phyloP scores from a whole-genome alignment of 1,140 invertebrate species.

The Campoletis sonorensis region DNA sequence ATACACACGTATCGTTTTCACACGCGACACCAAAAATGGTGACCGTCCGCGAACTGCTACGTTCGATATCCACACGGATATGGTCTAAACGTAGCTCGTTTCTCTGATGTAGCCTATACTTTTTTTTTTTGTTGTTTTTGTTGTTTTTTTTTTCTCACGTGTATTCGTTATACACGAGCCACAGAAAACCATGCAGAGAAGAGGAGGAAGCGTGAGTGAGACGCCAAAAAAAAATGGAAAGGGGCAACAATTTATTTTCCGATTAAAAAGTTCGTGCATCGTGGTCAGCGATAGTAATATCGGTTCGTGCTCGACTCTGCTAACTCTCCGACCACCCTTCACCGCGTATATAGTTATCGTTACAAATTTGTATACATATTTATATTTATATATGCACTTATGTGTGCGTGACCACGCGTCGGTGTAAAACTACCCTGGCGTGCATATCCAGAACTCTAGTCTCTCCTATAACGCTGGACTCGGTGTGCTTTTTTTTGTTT shows the following conservation, averaged over 20 bases:
- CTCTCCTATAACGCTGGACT: neutral
- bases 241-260: slow-evolving; percentile 50
- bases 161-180: neutral
- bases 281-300: slow-evolving; percentile 44
- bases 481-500: neutral
- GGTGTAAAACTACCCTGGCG: slow-evolving; percentile 40
- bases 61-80: neutral
- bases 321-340: neutral
- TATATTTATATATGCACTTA: too few species aligned
- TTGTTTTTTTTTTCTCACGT: too few species aligned
- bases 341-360: neutral
- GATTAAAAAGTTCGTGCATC: slow-evolving; percentile 52
- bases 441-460: slow-evolving; percentile 12
- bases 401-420: too few species aligned
- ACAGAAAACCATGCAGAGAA: neutral
- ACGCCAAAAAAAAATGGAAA: too few species aligned
- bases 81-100: neutral
- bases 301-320: slow-evolving; percentile 27
- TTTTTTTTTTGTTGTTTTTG: too few species aligned
- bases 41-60: neutral
- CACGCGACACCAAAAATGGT: slow-evolving; percentile 34
- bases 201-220: neutral
- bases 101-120: neutral
- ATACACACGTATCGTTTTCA: slow-evolving; percentile 20
- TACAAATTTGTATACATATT: neutral